Evolutionary conservation across 2,113 vertebrate species (phyloP).

Genomic region (Apaloderma vittatum): DNA sequence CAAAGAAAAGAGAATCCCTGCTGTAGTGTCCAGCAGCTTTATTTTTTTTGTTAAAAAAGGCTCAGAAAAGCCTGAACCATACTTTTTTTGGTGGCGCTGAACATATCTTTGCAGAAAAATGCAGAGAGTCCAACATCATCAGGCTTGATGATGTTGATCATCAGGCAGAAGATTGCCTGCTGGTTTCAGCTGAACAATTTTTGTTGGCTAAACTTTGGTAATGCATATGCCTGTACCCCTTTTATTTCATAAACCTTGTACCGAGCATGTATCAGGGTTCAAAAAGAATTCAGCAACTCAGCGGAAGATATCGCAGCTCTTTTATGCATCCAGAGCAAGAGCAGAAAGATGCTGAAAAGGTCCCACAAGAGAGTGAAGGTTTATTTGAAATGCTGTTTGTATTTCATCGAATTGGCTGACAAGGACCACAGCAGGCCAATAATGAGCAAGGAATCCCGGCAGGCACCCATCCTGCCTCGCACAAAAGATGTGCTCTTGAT

Average conservation of each 20-base stretch:
- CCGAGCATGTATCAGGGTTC: not conserved
- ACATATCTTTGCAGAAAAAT: not conserved
- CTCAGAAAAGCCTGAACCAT: not conserved
- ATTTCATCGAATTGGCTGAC: constrained; percentile 56
- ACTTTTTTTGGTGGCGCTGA: not conserved
- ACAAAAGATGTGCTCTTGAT: not conserved
- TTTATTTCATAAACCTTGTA: constrained; percentile 25
- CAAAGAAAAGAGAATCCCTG: not conserved
- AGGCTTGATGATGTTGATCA: too few relatives aligned
- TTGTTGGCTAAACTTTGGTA: constrained; percentile 33
- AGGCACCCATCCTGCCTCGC: not conserved
- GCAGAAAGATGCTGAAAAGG: not conserved
- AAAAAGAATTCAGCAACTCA: not conserved
- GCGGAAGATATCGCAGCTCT: not conserved
- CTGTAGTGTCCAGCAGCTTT: not conserved
- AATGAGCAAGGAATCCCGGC: constrained; percentile 19
- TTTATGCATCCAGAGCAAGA: not conserved
- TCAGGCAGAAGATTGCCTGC: not conserved
- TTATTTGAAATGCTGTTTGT: constrained; percentile 59
- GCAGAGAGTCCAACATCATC: not conserved
- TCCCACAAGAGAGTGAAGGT: not conserved
- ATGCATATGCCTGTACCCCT: constrained; percentile 14
- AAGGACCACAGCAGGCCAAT: constrained; percentile 10
- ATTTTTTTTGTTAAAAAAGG: not conserved
- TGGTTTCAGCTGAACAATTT: constrained; percentile 46